phyloP scores from a whole-genome alignment of 2,888 invertebrate species.

The Scaptomyza caliginosa region DNA sequence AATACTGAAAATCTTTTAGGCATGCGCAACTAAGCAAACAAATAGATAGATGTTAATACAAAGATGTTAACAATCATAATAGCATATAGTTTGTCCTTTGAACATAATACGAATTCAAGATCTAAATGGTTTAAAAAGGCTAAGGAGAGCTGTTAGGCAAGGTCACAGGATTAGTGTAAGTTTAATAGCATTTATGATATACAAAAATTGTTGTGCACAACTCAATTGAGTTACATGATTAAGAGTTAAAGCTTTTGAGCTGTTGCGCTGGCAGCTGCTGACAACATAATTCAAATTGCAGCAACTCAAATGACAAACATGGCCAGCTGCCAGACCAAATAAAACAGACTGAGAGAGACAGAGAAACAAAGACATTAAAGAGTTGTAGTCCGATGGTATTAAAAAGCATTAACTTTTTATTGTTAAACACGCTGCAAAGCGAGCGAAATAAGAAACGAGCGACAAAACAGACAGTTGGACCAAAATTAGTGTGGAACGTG shows the following conservation, averaged over 20 bases:
- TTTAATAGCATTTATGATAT: neutral
- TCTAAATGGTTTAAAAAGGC: no score
- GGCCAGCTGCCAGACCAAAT: conserved; percentile 40
- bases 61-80: neutral
- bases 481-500: conserved; percentile 68
- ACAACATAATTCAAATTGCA: conserved; percentile 80
- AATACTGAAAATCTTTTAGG: conserved; percentile 35
- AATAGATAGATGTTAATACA: conserved; percentile 5
- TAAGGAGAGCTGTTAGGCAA: conserved; percentile 1
- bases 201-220: neutral
- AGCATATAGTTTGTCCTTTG: no score
- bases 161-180: conserved; percentile 17
- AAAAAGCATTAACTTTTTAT: conserved; percentile 66
- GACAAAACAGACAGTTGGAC: conserved; percentile 5
- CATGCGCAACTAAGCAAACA: conserved; percentile 11
- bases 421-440: conserved; percentile 55
- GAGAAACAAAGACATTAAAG: conserved; percentile 58
- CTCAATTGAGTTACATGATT: conserved; percentile 4
- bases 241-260: conserved; percentile 37
- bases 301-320: conserved; percentile 37
- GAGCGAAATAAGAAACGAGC: conserved; percentile 6
- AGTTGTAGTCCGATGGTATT: conserved; percentile 64
- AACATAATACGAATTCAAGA: no score
- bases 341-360: neutral
- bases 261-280: conserved; percentile 72